A percentile compares a stretch with the other conserved stretches of the same genome.
phyloP scores from a whole-genome alignment of 2,888 invertebrate genomes.

The Eilema depressum region DNA sequence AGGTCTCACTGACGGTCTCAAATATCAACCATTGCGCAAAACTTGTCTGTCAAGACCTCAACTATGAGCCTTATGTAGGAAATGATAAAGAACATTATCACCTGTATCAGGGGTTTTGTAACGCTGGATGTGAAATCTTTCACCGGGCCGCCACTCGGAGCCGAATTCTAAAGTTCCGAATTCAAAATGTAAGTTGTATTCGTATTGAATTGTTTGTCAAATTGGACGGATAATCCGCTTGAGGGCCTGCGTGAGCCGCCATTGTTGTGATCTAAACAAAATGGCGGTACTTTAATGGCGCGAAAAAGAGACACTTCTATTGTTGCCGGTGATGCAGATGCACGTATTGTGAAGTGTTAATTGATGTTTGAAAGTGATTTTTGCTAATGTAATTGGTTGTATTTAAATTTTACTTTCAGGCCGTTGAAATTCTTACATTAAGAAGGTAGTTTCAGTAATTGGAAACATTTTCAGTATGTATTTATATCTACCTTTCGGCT shows the following conservation, averaged over 20 bases:
- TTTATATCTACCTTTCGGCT: no score
- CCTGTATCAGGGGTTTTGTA: background rate
- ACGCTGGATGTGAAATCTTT: conserved; percentile 42
- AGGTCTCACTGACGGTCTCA: conserved; percentile 66
- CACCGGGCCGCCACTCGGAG: conserved; percentile 63
- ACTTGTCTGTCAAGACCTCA: conserved; percentile 18
- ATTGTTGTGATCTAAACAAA: conserved; percentile 58
- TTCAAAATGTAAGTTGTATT: conserved; percentile 53
- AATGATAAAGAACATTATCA: conserved; percentile 35
- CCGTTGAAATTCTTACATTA: background rate
- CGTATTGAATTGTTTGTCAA: conserved; percentile 70
- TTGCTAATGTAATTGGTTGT: background rate
- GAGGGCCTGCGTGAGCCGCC: conserved; percentile 64
- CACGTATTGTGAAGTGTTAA: conserved; percentile 37
- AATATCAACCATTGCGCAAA: conserved; percentile 51
- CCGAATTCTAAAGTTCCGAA: conserved; percentile 69
- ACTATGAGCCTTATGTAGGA: conserved; percentile 29
- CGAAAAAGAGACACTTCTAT: conserved; percentile 59
- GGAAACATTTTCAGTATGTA: no score
- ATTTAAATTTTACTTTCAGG: conserved; percentile 1
- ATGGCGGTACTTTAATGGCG: conserved; percentile 63
- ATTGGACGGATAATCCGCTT: conserved; percentile 74
- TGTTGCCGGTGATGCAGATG: conserved; percentile 43
- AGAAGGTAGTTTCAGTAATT: background rate
- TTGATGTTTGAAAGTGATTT: conserved; percentile 27